Conservation (phyloP, 2,888 invertebrate species). For the Lycocerus yunnanus region DNA sequence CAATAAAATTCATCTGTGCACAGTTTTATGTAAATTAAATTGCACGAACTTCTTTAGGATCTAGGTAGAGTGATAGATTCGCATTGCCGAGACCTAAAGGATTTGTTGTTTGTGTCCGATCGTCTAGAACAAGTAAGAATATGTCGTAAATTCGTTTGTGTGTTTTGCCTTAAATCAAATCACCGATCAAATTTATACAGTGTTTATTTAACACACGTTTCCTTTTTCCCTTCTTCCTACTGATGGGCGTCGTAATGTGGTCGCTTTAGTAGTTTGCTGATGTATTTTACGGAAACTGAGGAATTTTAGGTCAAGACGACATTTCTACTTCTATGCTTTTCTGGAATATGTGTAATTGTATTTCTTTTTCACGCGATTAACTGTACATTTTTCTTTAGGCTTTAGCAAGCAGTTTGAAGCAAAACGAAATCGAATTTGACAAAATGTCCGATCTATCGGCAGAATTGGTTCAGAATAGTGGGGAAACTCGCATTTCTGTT, state of each 20-base stretch:
- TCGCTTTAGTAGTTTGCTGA: constrained; percentile 13
- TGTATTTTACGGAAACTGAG: neutral
- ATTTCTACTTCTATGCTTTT: neutral
- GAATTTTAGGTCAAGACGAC: neutral
- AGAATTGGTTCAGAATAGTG: constrained; percentile 82
- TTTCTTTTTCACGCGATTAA: neutral
- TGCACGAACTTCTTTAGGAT: constrained; percentile 63
- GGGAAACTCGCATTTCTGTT: constrained; percentile 84
- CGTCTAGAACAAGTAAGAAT: constrained; percentile 83
- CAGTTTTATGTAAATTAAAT: constrained; percentile 29
- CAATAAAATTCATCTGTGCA: neutral
- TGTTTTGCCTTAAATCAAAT: constrained; percentile 6
- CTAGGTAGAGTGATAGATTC: constrained; percentile 75
- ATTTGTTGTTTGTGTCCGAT: constrained; percentile 75
- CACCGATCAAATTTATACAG: neutral
- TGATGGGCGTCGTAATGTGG: constrained; percentile 18
- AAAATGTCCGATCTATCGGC: constrained; percentile 84
- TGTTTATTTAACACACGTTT: constrained; percentile 8
- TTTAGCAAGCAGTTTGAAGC: constrained; percentile 75
- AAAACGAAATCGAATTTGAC: constrained; percentile 86
- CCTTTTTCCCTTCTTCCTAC: neutral
- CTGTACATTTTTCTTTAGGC: constrained; percentile 58
- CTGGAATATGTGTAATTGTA: neutral
- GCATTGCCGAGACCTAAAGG: constrained; percentile 72
- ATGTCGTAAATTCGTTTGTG: constrained; percentile 23